Evolutionary conservation across 1,140 invertebrate species (phyloP).

Genomic region (Helicoverpa zea): DNA sequence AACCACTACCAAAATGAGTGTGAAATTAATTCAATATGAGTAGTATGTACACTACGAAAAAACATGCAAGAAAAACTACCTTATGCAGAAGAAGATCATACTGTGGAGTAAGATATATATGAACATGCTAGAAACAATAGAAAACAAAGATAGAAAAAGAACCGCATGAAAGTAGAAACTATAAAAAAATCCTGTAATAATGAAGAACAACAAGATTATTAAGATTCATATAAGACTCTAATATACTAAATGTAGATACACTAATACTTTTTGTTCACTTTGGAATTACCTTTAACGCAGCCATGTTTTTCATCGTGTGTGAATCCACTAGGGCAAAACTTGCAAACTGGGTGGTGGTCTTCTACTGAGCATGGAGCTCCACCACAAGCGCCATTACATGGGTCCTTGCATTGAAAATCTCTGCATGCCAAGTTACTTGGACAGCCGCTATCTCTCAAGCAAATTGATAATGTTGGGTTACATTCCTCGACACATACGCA

Average conservation of each 20-base stretch:
- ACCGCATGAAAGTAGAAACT: constrained; percentile 84
- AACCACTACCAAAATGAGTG: constrained; percentile 71
- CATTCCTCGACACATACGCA: constrained; percentile 96
- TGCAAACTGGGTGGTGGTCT: constrained; percentile 97
- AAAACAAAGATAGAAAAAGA: constrained; percentile 76
- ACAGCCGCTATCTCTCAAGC: constrained; percentile 95
- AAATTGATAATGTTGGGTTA: constrained; percentile 94
- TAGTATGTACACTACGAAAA: constrained; percentile 75
- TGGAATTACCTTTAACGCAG: constrained; percentile 96
- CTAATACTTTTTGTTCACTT: constrained; percentile 71
- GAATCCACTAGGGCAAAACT: constrained; percentile 97
- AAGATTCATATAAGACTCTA: constrained; percentile 79
- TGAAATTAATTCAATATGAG: constrained; percentile 62
- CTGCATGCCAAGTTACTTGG: constrained; percentile 94
- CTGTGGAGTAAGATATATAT: constrained; percentile 80
- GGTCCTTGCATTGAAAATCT: constrained; percentile 96
- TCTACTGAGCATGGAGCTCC: constrained; percentile 96
- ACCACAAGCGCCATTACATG: constrained; percentile 94
- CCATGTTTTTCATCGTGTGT: constrained; percentile 95
- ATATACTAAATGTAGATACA: constrained; percentile 72
- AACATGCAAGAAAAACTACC: constrained; percentile 74
- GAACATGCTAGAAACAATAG: constrained; percentile 81
- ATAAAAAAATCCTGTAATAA: constrained; percentile 85
- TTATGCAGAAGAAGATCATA: constrained; percentile 80
- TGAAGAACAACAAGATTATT: constrained; percentile 86